Evolutionary conservation across 2,113 vertebrate species (phyloP), one percentile per base, ranked within the genome.

Genomic region (Zootoca vivipara): DNA sequence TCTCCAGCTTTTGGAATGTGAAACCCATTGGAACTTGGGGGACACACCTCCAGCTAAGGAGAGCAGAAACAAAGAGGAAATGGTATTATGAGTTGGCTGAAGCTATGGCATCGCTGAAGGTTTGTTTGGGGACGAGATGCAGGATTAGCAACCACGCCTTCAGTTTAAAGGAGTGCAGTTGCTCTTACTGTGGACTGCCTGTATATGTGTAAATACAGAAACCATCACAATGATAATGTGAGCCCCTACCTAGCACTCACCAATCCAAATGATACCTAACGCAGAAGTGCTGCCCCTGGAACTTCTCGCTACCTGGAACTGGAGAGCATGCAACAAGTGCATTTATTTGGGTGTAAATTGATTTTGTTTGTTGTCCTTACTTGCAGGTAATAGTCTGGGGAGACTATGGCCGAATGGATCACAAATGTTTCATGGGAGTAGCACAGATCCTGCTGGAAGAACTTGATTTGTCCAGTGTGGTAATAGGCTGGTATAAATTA

Each of bases 381-480:
- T 94, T 94, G 30, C 89, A 99, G 99, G 99, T 99, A 91, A 99
- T 99, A 89, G 99, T 99, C 13, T 99, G 99, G 99, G 99, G 99
- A 89, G 99, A 99, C 94, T 99, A 99, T 7, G 99, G 99, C 89
- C 97, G 99, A 92, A 99, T 99, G 99, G 99, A 99, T 97, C 99
- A 99, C 94, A 99, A 99, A 96, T 98, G 98, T 95, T 99, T 99
- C 96, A 99, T 99, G 99, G 99, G 99, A 93, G 98, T 99, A 94
- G 98, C 98, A 94, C 99, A 99, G 91, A 99, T 99, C 94, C 97
- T 99, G 93, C 83, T 99, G 97, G 99, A 99, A 96, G 98, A 99
- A 93, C 96, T 99, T 85, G 98, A 99, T 96, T 96, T 99, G 89
- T 98, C 98, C 94, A 99, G 98, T 93, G 99, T 99, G 95, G 99